Evolutionary conservation across 2,888 invertebrate genomes (phyloP), one percentile per base, ranked within the genome.

Genomic region (Eurytoma adleriae): DNA sequence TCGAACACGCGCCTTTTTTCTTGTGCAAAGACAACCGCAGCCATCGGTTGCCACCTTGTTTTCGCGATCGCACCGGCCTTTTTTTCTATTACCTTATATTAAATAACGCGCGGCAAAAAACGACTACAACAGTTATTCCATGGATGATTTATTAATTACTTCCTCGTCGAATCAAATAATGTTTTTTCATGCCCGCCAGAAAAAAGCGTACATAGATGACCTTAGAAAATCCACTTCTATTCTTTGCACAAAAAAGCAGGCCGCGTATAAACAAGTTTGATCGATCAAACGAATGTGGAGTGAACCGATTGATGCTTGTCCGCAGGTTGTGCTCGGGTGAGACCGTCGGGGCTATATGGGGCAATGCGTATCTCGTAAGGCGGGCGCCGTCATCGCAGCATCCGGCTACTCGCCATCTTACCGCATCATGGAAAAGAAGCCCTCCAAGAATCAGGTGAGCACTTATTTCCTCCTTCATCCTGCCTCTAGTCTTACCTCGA

Each of bases 281-380:
- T 40, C 40, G 40, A 40, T 40, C 10, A 40, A 40, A 40, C 40
- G 40, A 10, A 40, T 40, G 40, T 40, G 10, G 40, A 40, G 40
- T 40, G 40, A 40, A 40, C 40, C 7, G 40, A 40, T 40, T 40
- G 40, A 40, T 10, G 40, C 10, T 69, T 88, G 88, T 84, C 86
- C 88, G 18, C 79, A 90, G 88, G 85, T 86, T 87, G 86, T 85
- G 86, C 83, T 86, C 86, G 85, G 85, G 85, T 82, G 84, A 87
- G 86, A 86, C 88, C 86, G 88, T 86, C 80, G 83, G 81, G 88
- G 89, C 90, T 91, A 90, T 94, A 95, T 95, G 95, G 95, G 95
- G 93, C 95, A 95, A 94, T 95, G 95, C 92, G 94, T 94, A 92
- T 95, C 95, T 92, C 94, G 94, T 92, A 93, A 92, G 91, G 92